These are phyloP conservation scores for Anarrhichthys ocellatus DNA, from an alignment of 2,113 vertebrate genomes.

Conservation along the genomic window DNA sequence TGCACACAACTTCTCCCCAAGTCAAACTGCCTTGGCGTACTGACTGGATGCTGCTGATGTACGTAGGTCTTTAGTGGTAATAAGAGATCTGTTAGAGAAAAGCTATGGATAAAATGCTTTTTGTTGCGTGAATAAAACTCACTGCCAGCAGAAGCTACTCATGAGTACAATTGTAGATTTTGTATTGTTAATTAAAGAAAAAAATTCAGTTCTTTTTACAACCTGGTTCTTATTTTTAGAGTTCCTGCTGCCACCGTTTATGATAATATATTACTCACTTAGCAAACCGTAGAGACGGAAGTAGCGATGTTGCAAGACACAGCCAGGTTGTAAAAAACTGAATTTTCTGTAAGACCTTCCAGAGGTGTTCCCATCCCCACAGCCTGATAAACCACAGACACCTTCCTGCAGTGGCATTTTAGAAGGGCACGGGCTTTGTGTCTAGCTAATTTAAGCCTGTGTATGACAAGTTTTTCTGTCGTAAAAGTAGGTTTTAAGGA, in stretches of 20 bases:
- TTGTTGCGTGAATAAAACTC: conserved; percentile 74
- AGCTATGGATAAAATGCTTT: conserved; percentile 55
- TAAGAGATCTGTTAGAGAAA: conserved; percentile 43
- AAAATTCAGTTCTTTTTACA: conserved; percentile 61
- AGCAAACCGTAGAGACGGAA: conserved; percentile 44
- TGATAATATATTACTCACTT: conserved; percentile 50
- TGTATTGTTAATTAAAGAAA: conserved; percentile 63
- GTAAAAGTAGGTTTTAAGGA: background rate
- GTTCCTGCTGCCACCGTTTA: conserved; percentile 38
- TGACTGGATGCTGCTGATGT: conserved; percentile 56
- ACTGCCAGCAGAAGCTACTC: conserved; percentile 74
- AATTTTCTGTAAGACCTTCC: conserved; percentile 68
- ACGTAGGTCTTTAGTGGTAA: conserved; percentile 39
- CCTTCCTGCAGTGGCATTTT: conserved; percentile 30
- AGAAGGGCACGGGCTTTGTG: conserved; percentile 32
- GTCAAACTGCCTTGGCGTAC: conserved; percentile 32
- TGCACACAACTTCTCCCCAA: conserved; percentile 35
- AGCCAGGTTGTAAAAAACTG: conserved; percentile 61
- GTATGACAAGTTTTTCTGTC: conserved; percentile 5
- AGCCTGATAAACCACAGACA: conserved; percentile 55
- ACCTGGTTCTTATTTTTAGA: conserved; percentile 49
- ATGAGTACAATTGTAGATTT: conserved; percentile 80
- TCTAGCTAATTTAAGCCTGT: conserved; percentile 44
- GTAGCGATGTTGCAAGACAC: conserved; percentile 46
- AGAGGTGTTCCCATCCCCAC: conserved; percentile 66